Evolutionary conservation across 2,797 vertebrate species (phyloP).

Genomic region (Parauchenoglanis punctatus): DNA sequence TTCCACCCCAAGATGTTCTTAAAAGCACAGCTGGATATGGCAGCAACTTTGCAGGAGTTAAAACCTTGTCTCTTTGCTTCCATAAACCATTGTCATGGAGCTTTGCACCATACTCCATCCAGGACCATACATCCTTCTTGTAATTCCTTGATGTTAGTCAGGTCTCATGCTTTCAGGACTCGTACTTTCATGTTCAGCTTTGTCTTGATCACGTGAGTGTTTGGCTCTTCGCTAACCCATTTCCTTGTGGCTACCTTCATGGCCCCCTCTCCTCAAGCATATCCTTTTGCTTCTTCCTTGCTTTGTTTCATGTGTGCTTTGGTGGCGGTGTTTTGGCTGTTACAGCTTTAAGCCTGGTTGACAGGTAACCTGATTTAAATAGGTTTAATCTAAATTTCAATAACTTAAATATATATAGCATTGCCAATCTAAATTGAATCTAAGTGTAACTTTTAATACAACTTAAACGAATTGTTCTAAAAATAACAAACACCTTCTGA

Average conservation of each 20-base stretch:
- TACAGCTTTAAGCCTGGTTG: not conserved
- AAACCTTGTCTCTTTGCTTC: not conserved
- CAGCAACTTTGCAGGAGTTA: not conserved
- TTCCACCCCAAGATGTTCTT: not conserved
- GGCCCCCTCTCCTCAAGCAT: not conserved
- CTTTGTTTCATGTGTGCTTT: not conserved
- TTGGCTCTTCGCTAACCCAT: not conserved
- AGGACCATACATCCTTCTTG: not conserved
- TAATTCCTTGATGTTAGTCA: not conserved
- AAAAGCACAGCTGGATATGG: not conserved
- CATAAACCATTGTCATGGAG: not conserved
- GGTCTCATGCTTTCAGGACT: not conserved
- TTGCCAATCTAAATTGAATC: not conserved
- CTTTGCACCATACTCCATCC: not conserved
- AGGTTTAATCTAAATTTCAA: not conserved
- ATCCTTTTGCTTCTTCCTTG: not conserved
- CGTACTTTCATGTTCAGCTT: not conserved
- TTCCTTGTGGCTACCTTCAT: not conserved
- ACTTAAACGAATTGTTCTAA: not conserved
- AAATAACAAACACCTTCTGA: not conserved
- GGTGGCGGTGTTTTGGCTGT: not conserved
- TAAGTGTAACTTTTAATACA: not conserved
- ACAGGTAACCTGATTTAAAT: not conserved
- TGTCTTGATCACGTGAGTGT: not conserved
- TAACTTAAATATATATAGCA: not conserved